These are phyloP conservation scores for Pavo muticus DNA, from an alignment of 2,113 vertebrate species.

Conservation along the genomic window DNA sequence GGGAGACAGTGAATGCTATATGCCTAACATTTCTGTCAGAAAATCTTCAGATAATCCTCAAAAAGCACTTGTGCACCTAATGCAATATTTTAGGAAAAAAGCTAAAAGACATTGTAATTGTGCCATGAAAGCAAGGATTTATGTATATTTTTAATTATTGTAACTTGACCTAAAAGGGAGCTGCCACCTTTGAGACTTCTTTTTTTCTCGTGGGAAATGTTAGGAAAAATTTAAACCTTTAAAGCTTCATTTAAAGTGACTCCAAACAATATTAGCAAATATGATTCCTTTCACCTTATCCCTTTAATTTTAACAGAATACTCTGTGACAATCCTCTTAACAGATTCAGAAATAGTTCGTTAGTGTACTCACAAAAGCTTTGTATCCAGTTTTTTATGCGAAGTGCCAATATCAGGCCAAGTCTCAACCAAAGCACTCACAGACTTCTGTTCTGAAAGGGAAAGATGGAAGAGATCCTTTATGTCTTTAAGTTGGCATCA, in stretches of 20 bases:
- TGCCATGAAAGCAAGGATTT: not conserved
- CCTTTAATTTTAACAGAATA: not conserved
- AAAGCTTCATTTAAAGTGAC: not conserved
- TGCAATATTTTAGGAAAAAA: not conserved
- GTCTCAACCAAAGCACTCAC: not conserved
- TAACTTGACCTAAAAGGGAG: not conserved
- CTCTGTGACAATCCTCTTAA: not conserved
- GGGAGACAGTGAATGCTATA: not conserved
- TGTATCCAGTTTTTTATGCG: not conserved
- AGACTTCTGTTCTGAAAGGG: not conserved
- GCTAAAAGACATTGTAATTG: not conserved
- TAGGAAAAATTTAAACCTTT: not conserved
- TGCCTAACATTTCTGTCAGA: not conserved
- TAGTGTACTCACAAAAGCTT: not conserved
- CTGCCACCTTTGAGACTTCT: not conserved
- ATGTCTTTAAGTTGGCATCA: not conserved
- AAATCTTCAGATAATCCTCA: not conserved
- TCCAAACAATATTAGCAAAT: not conserved
- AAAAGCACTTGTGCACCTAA: not conserved
- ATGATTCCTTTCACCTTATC: not conserved
- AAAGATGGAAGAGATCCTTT: not conserved
- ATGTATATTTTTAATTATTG: not conserved
- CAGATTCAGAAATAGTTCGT: not conserved
- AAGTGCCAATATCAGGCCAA: not conserved
- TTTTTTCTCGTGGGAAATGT: not conserved